Conservation (phyloP, 2,797 vertebrate species). For the Menidia menidia region DNA sequence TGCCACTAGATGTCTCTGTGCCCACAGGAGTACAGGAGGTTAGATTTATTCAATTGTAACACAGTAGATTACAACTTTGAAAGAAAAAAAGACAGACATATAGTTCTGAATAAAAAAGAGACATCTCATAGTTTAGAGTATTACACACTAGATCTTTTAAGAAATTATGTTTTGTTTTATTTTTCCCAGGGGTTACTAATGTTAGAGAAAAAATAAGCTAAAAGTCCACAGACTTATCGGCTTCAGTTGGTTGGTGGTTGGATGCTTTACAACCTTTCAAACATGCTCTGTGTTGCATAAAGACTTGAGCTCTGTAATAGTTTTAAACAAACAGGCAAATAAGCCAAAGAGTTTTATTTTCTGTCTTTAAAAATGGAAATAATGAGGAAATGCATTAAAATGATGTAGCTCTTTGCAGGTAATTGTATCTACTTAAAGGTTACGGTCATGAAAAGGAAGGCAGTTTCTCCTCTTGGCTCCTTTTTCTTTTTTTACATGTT, state of each 20-base stretch:
- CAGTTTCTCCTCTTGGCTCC: too few species aligned
- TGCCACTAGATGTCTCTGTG: slow-evolving; percentile 36
- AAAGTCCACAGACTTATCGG: background rate
- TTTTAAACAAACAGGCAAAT: background rate
- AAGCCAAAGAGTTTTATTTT: background rate
- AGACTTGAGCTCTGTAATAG: background rate
- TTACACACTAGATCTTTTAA: too few species aligned
- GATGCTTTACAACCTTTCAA: slow-evolving; percentile 2
- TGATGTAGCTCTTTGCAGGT: too few species aligned
- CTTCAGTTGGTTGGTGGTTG: background rate
- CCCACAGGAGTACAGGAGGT: background rate
- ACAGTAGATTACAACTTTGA: too few species aligned
- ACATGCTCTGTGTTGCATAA: background rate
- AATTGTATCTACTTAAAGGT: too few species aligned
- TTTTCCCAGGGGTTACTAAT: background rate
- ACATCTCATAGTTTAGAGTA: too few species aligned
- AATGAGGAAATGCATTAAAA: background rate
- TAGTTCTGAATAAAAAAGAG: too few species aligned
- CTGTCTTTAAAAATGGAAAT: background rate
- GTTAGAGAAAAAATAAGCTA: background rate
- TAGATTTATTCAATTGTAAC: background rate
- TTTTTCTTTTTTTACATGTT: background rate
- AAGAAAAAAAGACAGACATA: too few species aligned
- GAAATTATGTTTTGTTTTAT: background rate
- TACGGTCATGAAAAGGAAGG: too few species aligned